phyloP scores from a whole-genome alignment of 2,888 invertebrate species.

The Tachystola acroxantha region DNA sequence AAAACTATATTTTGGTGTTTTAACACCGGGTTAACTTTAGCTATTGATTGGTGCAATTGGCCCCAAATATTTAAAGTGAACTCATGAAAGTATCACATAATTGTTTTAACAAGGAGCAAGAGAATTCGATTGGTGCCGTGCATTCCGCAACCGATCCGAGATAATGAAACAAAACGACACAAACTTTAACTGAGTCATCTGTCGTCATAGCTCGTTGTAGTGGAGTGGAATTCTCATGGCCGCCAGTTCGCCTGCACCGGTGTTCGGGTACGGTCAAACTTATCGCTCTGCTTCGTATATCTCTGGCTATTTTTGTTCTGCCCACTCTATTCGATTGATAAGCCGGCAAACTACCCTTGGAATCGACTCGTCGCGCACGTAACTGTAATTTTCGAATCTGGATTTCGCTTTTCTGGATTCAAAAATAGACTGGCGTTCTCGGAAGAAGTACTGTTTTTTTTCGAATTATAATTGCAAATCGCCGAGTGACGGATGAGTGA shows the following conservation, averaged over 20 bases:
- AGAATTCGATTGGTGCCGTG: background rate
- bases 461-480: conserved; percentile 39
- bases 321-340: conserved; percentile 26
- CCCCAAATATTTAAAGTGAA: no score
- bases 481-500: conserved; percentile 65
- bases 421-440: background rate
- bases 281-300: conserved; percentile 30
- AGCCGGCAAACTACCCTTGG: conserved; percentile 43
- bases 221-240: conserved; percentile 48
- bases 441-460: conserved; percentile 12
- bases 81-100: no score
- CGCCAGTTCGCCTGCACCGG: conserved; percentile 64
- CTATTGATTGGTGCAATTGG: no score
- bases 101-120: no score
- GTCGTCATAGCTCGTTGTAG: conserved; percentile 44
- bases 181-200: conserved; percentile 68
- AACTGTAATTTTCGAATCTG: conserved; percentile 5
- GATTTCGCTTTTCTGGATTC: conserved; percentile 8
- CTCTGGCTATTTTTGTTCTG: conserved; percentile 48
- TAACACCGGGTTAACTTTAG: no score
- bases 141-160: conserved; percentile 11
- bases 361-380: conserved; percentile 25
- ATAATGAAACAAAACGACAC: conserved; percentile 36
- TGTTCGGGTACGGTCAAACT: conserved; percentile 51
- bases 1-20: no score